A percentile compares a stretch with the other conserved stretches of the same genome.
Conservation (phyloP, 2,113 vertebrate genomes). For the Apaloderma vittatum region DNA sequence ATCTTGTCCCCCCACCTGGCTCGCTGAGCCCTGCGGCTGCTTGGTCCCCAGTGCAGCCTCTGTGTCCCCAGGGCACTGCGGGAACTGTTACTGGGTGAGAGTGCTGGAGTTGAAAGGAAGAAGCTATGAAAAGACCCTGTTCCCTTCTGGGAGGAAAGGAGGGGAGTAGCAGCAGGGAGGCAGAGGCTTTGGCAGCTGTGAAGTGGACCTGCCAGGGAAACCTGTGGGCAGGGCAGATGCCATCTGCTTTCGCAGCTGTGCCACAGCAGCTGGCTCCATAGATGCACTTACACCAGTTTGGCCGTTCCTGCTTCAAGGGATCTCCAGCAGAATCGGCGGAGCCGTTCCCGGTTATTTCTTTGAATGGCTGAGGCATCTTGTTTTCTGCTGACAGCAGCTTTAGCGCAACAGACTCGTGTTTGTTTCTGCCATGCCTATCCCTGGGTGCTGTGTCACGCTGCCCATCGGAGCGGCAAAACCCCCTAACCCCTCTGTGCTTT, state of each 20-base stretch:
- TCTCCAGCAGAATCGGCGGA: not conserved
- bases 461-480: accelerated
- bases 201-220: not conserved
- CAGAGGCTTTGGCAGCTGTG: not conserved
- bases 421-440: not conserved
- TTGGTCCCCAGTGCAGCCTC: accelerated
- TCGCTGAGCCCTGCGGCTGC: accelerated
- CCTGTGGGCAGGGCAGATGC: not conserved
- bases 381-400: not conserved
- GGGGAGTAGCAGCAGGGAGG: accelerated
- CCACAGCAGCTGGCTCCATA: not conserved
- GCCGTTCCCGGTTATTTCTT: not conserved
- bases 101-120: accelerated
- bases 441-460: accelerated
- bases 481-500: not conserved
- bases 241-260: not conserved
- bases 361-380: accelerated
- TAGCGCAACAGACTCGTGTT: accelerated
- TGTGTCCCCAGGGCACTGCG: not conserved
- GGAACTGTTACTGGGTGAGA: too few species aligned
- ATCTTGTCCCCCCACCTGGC: not conserved
- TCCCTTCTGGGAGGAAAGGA: not conserved
- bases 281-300: accelerated
- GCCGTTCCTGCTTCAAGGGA: not conserved
- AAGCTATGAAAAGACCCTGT: accelerated